Evolutionary conservation across 2,113 vertebrate genomes (phyloP).

Genomic region (Lamprologus speciosus): DNA sequence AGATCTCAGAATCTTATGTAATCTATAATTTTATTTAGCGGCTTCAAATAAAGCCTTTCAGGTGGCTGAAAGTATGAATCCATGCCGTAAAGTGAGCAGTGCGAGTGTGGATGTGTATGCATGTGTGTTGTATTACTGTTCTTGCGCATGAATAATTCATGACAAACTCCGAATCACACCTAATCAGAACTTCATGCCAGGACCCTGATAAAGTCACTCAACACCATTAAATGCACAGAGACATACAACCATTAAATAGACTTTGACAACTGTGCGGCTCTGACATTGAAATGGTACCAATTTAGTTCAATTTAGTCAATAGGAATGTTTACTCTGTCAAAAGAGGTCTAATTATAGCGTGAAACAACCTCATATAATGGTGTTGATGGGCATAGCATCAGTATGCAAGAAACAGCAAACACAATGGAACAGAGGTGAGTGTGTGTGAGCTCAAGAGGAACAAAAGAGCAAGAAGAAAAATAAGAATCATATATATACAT

Average conservation of each 20-base stretch:
- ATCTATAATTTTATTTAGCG: background rate
- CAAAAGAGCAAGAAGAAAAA: background rate
- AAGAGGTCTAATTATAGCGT: slow-evolving; percentile 12
- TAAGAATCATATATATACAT: background rate
- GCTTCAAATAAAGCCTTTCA: background rate
- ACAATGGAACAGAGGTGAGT: background rate
- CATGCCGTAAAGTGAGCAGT: background rate
- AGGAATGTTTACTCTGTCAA: slow-evolving; percentile 18
- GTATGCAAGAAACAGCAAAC: background rate
- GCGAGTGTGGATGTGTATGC: background rate
- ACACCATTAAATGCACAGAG: background rate
- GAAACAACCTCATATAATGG: slow-evolving; percentile 13
- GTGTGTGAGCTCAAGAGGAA: background rate
- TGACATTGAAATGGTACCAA: background rate
- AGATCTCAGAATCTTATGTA: background rate
- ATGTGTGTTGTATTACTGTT: background rate
- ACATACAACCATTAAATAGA: background rate
- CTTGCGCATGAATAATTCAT: slow-evolving; percentile 15
- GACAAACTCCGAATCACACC: slow-evolving; percentile 12
- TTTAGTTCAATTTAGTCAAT: background rate
- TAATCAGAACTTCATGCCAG: slow-evolving; percentile 2
- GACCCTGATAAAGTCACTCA: background rate
- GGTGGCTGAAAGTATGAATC: background rate
- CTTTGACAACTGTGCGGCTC: slow-evolving; percentile 2
- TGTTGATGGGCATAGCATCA: background rate